Percentiles rank a stretch among this genome's conserved stretches.
Evolutionary conservation across 2,797 vertebrate species (phyloP).

Genomic region (Onychomys torridus): DNA sequence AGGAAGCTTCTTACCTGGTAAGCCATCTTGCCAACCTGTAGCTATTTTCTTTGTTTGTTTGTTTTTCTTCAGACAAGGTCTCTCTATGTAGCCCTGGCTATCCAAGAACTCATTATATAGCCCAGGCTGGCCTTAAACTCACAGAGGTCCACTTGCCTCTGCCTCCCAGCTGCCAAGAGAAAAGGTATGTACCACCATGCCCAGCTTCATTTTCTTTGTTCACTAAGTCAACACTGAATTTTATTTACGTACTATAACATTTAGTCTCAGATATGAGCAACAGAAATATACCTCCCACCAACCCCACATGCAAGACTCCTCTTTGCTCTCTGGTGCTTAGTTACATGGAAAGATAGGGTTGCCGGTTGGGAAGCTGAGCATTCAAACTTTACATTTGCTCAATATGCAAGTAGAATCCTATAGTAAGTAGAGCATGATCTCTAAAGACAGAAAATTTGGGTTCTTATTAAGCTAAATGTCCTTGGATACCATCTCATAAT

Average conservation of each 20-base stretch:
- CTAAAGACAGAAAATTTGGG: constrained; percentile 42
- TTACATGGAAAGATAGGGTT: constrained; percentile 4
- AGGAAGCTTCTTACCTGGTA: background rate
- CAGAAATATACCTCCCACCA: background rate
- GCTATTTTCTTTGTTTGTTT: background rate
- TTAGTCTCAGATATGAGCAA: background rate
- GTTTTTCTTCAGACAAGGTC: background rate
- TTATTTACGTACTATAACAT: background rate
- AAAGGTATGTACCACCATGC: background rate
- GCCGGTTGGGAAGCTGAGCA: background rate
- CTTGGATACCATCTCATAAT: constrained; percentile 66
- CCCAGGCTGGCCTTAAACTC: background rate
- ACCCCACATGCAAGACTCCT: background rate
- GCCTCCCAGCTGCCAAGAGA: background rate
- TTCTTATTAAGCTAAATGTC: constrained; percentile 61
- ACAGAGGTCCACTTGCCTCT: background rate
- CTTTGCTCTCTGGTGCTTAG: background rate
- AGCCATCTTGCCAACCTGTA: background rate
- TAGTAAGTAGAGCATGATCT: constrained; percentile 61
- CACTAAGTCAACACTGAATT: constrained; percentile 6
- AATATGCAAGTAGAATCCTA: background rate
- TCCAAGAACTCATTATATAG: background rate
- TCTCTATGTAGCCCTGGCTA: background rate
- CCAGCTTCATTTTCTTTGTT: background rate
- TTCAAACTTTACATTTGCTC: constrained; percentile 36